Evolutionary conservation across 1,140 invertebrate species (phyloP), one percentile per base, ranked within the genome.

Genomic region (Chironomus tepperi): DNA sequence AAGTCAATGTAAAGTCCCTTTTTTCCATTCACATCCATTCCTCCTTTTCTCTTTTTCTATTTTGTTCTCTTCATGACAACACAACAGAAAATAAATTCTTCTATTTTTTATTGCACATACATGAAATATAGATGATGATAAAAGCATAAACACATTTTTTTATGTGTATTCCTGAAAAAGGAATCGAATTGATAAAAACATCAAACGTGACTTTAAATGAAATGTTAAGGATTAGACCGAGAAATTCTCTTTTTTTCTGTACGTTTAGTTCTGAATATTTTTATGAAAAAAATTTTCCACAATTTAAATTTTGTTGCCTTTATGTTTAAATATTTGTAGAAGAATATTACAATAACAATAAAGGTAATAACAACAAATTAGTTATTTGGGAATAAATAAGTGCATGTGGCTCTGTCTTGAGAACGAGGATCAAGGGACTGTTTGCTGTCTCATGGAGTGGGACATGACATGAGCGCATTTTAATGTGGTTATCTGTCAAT

Each of bases 111-210:
- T 70, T 70, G 18, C 65, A 21, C 65, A 70, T 16, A 70, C 65
- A 70, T 9, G 9, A 16, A 57, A 34, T 57, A 57, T 57, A 18
- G 65, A 70, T 57, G 47, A 57, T 57, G 47, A 57, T 57, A 57
- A 57, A 57, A 57, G 47, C 43, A 47, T 47, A 10, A 10, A 47
- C 8, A 10, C 47, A 12, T 57, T 57, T 57, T n/a, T 57, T 57
- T 57, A 15, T 12, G 47, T 12, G 47, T 5, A 57, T 15, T 57
- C 15, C 3, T 15, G 47, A 12, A 57, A 57, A 57, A 34, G n/a
- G 47, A n/a, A 57, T 12, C 47, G 16, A 70, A 70, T 70, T 70
- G 65, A 70, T 70, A 70, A 70, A 70, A 70, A 70, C 65, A 70
- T 70, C 65, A 70, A 70, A 70, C 65, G 65, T 70, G 65, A 57